These are phyloP conservation scores for Zosterops japonicus DNA, from an alignment of 2,113 vertebrate genomes.

Conservation along the genomic window DNA sequence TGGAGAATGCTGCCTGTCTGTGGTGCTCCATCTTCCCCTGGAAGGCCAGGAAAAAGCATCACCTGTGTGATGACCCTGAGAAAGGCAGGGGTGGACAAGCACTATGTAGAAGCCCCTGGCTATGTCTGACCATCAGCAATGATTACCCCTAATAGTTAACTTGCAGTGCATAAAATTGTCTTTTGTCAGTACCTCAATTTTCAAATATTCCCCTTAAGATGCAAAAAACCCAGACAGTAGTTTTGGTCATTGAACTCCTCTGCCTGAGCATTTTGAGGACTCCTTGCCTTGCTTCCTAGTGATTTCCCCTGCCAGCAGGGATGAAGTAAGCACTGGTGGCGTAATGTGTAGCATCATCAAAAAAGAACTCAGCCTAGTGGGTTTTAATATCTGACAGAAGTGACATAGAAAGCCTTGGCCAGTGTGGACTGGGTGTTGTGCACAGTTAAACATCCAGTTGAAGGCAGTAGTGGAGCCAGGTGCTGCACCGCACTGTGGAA, in stretches of 20 bases:
- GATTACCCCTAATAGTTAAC: not conserved
- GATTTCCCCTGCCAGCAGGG: not conserved
- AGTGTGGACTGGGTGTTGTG: not conserved
- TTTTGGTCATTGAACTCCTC: not conserved
- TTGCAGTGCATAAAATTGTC: not conserved
- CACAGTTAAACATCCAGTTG: not conserved
- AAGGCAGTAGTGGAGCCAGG: not conserved
- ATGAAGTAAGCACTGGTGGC: not conserved
- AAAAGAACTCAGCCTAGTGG: not conserved
- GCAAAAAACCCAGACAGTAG: not conserved
- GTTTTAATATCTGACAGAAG: not conserved
- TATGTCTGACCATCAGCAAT: not conserved
- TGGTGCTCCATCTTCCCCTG: not conserved
- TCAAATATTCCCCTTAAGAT: not conserved
- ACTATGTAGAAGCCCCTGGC: not conserved
- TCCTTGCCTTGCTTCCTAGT: not conserved
- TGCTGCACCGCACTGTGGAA: accelerated
- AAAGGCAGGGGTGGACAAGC: not conserved
- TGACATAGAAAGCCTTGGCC: not conserved
- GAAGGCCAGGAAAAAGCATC: not conserved
- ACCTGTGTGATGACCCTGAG: not conserved
- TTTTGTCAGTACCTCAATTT: not conserved
- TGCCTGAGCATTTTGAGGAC: not conserved
- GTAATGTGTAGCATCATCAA: not conserved
- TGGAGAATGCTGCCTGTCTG: not conserved